Evolutionary conservation across 2,888 invertebrate genomes (phyloP).

Genomic region (Apodemia duryi): DNA sequence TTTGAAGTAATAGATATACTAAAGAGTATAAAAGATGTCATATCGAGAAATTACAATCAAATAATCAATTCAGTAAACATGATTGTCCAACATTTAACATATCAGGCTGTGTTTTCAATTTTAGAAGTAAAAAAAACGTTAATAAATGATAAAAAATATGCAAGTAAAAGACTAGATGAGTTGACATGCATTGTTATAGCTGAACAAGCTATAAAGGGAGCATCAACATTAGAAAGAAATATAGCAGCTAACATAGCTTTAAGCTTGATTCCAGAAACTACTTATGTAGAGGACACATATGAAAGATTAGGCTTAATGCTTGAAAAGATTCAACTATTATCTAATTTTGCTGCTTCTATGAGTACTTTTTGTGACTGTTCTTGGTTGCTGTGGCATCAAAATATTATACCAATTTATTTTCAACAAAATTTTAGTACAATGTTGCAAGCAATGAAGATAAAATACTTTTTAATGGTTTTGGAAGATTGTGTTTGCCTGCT

Average conservation of each 20-base stretch:
- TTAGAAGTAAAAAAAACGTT: slow-evolving; percentile 83
- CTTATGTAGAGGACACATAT: slow-evolving; percentile 82
- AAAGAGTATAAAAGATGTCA: slow-evolving; percentile 86
- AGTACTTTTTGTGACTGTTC: slow-evolving; percentile 84
- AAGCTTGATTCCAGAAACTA: slow-evolving; percentile 81
- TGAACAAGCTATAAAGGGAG: slow-evolving; percentile 82
- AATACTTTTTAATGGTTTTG: slow-evolving; percentile 64
- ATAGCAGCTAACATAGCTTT: slow-evolving; percentile 83
- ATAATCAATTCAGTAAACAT: slow-evolving; percentile 87
- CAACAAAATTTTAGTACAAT: slow-evolving; percentile 84
- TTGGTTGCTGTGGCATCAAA: slow-evolving; percentile 90
- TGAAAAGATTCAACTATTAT: slow-evolving; percentile 82
- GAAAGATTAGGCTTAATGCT: slow-evolving; percentile 80
- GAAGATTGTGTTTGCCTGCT: slow-evolving; percentile 63
- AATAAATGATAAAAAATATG: slow-evolving; percentile 81
- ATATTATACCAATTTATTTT: slow-evolving; percentile 87
- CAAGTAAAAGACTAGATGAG: slow-evolving; percentile 83
- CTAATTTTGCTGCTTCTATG: slow-evolving; percentile 79
- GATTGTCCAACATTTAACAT: slow-evolving; percentile 88
- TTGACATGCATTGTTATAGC: slow-evolving; percentile 87
- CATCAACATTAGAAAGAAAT: slow-evolving; percentile 81
- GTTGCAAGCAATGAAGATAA: slow-evolving; percentile 81
- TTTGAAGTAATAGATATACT: slow-evolving; percentile 90
- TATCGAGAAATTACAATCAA: slow-evolving; percentile 83
- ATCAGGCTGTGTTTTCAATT: slow-evolving; percentile 84